Evolutionary conservation across 2,113 vertebrate species (phyloP), one percentile per base, ranked within the genome.

Genomic region (Pollachius pollachius): DNA sequence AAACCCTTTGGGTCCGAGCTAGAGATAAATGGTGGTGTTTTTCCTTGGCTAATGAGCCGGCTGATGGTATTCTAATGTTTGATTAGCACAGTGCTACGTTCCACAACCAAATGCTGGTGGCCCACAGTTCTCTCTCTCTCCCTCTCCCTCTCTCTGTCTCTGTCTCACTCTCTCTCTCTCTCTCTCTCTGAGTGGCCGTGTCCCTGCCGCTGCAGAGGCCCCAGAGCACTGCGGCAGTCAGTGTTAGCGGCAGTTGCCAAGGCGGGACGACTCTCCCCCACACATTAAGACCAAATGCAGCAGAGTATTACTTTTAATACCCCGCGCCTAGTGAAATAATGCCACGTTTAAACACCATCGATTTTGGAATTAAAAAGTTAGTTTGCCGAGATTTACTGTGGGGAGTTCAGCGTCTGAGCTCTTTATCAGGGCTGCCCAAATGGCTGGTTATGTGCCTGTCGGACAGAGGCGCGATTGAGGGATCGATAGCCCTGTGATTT

Each of bases 321-420:
- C 27, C 64, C 75, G 69, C 80, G 81, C 81, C 66, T 82, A 68
- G 87, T 90, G 86, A 91, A 91, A 91, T 92, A 91, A 92, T 91
- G 91, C 70, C 60, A 83, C 88, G 88, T 92, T 92, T 92, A 92
- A 92, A 84, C 68, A 72, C 23, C 77, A 92, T 92, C 80, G 91
- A 92, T 93, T 93, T 92, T 89, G 77, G 91, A 92, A 93, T 92
- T 92, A 93, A 93, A 93, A 92, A 93, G 89, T 93, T 93, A 90
- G 90, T 93, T 92, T 93, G 92, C 85, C 87, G 90, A 92, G 92
- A 93, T 93, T 93, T 93, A 93, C 89, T 87, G 91, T 89, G 85
- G 68, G 85, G 88, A 91, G 88, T 91, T 92, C 78, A 87, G 80
- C 85, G 85, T 80, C 88, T 88, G 87, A 90, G 89, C 92, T 91